Evolutionary conservation across 1,140 invertebrate species (phyloP).

Genomic region (Drosophila parvula): DNA sequence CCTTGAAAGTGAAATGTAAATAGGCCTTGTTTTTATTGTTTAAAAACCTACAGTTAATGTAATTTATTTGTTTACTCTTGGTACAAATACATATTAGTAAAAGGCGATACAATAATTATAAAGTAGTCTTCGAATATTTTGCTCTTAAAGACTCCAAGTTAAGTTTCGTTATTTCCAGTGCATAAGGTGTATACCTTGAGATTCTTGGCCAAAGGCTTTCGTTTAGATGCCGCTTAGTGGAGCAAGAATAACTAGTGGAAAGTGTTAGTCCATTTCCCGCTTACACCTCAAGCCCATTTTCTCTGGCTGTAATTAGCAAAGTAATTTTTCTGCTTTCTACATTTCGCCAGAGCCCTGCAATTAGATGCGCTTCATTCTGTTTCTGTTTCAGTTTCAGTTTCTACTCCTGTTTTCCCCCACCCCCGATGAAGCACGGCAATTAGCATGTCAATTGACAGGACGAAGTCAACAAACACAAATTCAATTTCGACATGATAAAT

Average conservation of each 20-base stretch:
- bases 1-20: no score
- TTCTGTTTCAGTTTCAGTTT: background rate
- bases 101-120: no score
- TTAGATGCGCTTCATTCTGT: slow-evolving; percentile 22
- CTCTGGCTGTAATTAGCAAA: slow-evolving; percentile 72
- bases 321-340: slow-evolving; percentile 64
- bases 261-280: slow-evolving; percentile 72
- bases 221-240: slow-evolving; percentile 43
- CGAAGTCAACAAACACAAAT: slow-evolving; percentile 72
- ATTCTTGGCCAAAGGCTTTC: slow-evolving; percentile 55
- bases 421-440: slow-evolving; percentile 40
- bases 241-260: slow-evolving; percentile 49
- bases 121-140: no score
- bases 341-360: slow-evolving; percentile 50
- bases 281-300: slow-evolving; percentile 24
- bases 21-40: background rate
- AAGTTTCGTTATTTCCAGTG: background rate
- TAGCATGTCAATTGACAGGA: slow-evolving; percentile 56
- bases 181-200: slow-evolving; percentile 3
- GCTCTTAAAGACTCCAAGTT: background rate
- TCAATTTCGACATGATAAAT: slow-evolving; percentile 77
- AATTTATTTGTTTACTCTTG: no score
- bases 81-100: no score
- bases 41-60: no score
- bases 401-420: slow-evolving; percentile 13